Percentiles rank a stretch among this genome's conserved stretches.
phyloP scores from a whole-genome alignment of 1,140 invertebrate species.

The Dolichoris vasculosae region DNA sequence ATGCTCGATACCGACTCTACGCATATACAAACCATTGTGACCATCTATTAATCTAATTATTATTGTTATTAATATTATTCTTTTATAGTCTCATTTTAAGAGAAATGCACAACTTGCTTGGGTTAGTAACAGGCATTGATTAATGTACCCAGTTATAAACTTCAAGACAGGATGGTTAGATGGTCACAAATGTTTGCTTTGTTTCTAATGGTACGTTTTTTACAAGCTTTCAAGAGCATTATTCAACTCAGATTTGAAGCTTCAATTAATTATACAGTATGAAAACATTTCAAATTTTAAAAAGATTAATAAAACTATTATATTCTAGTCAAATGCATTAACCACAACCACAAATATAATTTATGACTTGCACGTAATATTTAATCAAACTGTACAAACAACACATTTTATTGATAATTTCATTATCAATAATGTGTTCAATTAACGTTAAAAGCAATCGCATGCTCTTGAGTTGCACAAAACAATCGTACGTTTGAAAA shows the following conservation, averaged over 20 bases:
- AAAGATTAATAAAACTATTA: constrained; percentile 8
- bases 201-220: constrained; percentile 62
- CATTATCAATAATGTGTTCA: constrained; percentile 14
- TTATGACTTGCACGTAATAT: background rate
- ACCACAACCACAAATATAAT: background rate
- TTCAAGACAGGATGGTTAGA: constrained; percentile 62
- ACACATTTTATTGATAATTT: constrained; percentile 1
- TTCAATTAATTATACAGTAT: background rate
- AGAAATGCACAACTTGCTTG: constrained; percentile 24
- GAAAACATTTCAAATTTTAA: background rate
- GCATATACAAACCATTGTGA: constrained; percentile 74
- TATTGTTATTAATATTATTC: constrained; percentile 26
- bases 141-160: constrained; percentile 52
- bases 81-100: background rate
- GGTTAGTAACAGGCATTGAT: constrained; percentile 60
- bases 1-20: constrained; percentile 78
- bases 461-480: background rate
- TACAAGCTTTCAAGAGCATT: constrained; percentile 51
- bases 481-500: background rate
- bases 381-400: background rate
- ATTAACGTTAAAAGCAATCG: constrained; percentile 22
- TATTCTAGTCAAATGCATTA: background rate
- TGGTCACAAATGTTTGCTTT: constrained; percentile 73
- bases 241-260: background rate
- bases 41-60: constrained; percentile 64